Evolutionary conservation across 2,888 invertebrate genomes (phyloP).

Genomic region (Beris chalybata): DNA sequence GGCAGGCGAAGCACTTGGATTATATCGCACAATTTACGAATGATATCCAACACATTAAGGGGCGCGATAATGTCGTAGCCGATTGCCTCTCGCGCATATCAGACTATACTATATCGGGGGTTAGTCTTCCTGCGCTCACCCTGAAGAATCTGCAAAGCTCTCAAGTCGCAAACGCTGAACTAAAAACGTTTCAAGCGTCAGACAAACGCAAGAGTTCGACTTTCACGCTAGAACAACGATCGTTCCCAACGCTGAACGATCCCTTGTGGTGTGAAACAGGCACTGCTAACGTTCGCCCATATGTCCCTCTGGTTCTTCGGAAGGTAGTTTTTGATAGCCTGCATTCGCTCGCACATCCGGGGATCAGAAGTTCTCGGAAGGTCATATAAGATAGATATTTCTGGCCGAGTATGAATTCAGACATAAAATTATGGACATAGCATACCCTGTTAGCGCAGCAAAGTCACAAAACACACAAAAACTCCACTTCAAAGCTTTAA

Average conservation of each 20-base stretch:
- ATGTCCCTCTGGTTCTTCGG: background rate
- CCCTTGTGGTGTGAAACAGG: background rate
- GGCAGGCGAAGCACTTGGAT: too few relatives aligned
- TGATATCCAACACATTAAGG: too few relatives aligned
- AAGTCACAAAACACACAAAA: too few relatives aligned
- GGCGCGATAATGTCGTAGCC: too few relatives aligned
- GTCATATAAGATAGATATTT: background rate
- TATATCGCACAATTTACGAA: too few relatives aligned
- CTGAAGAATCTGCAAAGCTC: background rate
- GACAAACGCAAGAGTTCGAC: background rate
- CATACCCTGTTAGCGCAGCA: too few relatives aligned
- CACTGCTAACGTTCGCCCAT: background rate
- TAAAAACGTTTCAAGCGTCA: background rate
- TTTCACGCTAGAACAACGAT: background rate
- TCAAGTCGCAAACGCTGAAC: background rate
- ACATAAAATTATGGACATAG: too few relatives aligned
- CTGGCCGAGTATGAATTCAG: background rate
- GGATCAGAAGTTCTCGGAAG: background rate
- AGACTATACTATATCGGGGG: background rate
- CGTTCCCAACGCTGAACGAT: background rate
- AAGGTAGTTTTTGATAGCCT: background rate
- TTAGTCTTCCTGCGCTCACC: background rate
- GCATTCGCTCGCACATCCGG: background rate
- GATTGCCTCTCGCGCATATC: background rate
- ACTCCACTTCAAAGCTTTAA: too few relatives aligned